Conservation (phyloP, 1,140 invertebrate species). For the Drosophila insularis region DNA sequence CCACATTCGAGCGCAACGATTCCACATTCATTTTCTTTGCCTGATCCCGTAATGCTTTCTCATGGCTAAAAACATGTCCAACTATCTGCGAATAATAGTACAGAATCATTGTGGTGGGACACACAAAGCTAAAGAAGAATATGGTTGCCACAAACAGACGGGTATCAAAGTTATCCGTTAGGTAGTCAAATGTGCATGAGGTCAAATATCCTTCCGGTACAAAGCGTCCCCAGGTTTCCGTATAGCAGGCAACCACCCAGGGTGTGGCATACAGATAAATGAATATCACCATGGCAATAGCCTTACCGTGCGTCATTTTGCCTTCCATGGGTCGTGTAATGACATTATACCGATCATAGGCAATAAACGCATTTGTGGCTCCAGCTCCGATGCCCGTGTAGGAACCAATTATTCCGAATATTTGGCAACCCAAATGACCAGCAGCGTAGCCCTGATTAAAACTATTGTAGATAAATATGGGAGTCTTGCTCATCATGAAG, state of each 20-base stretch:
- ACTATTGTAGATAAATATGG: conserved; percentile 86
- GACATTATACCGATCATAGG: conserved; percentile 86
- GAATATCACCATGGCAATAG: conserved; percentile 87
- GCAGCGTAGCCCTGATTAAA: conserved; percentile 90
- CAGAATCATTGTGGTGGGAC: conserved; percentile 90
- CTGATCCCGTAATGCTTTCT: conserved; percentile 91
- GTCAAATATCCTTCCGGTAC: conserved; percentile 94
- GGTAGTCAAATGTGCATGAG: conserved; percentile 92
- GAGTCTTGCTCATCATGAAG: conserved; percentile 94
- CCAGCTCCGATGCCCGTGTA: conserved; percentile 92
- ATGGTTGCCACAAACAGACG: conserved; percentile 89
- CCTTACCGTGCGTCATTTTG: conserved; percentile 89
- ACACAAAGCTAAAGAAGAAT: conserved; percentile 90
- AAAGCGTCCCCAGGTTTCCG: conserved; percentile 91
- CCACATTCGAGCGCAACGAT: conserved; percentile 89
- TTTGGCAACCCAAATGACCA: conserved; percentile 89
- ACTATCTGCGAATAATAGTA: conserved; percentile 94
- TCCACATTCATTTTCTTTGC: conserved; percentile 97
- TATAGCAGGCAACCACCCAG: conserved; percentile 90
- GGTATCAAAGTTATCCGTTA: conserved; percentile 89
- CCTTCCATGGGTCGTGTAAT: conserved; percentile 92
- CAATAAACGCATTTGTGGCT: conserved; percentile 87
- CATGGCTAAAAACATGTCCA: conserved; percentile 91
- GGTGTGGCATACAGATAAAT: conserved; percentile 91
- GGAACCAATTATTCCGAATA: conserved; percentile 90